A percentile compares a stretch with the other conserved stretches of the same genome.
These are phyloP conservation scores for Caenorhabditis macrosperma DNA, from an alignment of 2,888 invertebrate species.

Conservation along the genomic window DNA sequence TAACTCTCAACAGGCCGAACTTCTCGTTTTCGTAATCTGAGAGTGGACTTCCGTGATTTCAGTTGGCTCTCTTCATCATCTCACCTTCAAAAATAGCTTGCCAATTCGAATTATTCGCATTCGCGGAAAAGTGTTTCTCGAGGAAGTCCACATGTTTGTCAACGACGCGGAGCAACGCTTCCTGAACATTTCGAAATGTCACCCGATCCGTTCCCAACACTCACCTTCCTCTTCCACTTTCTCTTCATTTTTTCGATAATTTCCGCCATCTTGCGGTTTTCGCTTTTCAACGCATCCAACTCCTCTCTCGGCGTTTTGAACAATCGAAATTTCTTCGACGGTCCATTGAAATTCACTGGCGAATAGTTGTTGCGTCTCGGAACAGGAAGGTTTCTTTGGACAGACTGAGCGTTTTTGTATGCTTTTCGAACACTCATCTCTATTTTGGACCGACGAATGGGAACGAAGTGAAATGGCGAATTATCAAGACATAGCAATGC, in stretches of 20 bases:
- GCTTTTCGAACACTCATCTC: neutral
- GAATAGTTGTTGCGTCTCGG: neutral
- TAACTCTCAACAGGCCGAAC: too few relatives aligned
- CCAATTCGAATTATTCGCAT: neutral
- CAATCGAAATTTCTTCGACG: neutral
- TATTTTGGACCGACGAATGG: too few relatives aligned
- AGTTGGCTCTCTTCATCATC: too few relatives aligned
- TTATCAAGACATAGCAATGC: too few relatives aligned
- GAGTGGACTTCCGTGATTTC: too few relatives aligned
- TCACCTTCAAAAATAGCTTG: neutral
- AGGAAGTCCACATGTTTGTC: too few relatives aligned
- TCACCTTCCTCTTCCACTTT: neutral
- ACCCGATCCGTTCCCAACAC: neutral
- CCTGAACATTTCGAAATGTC: neutral
- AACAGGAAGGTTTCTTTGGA: neutral
- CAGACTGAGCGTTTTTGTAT: neutral
- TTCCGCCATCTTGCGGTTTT: neutral
- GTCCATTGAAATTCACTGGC: too few relatives aligned
- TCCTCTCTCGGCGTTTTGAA: neutral
- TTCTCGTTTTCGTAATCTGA: neutral
- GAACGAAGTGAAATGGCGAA: too few relatives aligned
- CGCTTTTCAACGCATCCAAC: neutral
- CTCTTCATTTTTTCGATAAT: neutral
- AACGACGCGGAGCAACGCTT: neutral
- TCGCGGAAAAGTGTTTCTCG: neutral